Percentiles rank a stretch among this genome's conserved stretches.
Evolutionary conservation across 2,113 vertebrate genomes (phyloP).

Genomic region (Rhineura floridana): DNA sequence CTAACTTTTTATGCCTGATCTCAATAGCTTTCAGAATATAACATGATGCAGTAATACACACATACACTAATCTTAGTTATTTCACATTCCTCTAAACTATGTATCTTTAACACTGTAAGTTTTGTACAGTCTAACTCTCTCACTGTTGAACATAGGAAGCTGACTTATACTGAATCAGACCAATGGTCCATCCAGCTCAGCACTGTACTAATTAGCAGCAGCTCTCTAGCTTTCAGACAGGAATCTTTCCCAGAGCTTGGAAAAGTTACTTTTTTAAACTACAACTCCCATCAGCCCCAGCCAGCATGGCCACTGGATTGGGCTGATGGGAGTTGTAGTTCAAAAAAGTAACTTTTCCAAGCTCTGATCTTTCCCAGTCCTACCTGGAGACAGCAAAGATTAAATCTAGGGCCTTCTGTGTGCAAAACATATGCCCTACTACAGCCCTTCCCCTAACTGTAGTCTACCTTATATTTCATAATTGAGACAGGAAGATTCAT

Average conservation of each 20-base stretch:
- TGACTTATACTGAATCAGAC: not conserved
- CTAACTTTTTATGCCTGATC: not conserved
- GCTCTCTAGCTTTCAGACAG: not conserved
- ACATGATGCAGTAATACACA: not conserved
- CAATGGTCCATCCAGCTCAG: not conserved
- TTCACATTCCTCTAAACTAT: not conserved
- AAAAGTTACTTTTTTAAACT: too few species aligned
- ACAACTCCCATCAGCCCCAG: too few species aligned
- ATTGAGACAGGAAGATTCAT: not conserved
- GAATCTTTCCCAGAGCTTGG: not conserved
- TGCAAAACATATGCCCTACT: not conserved
- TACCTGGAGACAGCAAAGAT: not conserved
- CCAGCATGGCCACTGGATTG: too few species aligned
- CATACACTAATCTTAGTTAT: not conserved
- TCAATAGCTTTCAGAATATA: not conserved
- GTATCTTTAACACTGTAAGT: not conserved
- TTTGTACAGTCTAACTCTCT: not conserved
- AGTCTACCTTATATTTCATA: not conserved
- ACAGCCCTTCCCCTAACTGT: not conserved
- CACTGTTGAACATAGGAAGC: not conserved
- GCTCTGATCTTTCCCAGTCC: too few species aligned
- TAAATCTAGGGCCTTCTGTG: not conserved
- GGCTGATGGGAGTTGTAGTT: too few species aligned
- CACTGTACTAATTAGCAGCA: not conserved
- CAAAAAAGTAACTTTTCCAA: too few species aligned